phyloP scores from a whole-genome alignment of 2,113 vertebrate genomes.

The Macaca mulatta region DNA sequence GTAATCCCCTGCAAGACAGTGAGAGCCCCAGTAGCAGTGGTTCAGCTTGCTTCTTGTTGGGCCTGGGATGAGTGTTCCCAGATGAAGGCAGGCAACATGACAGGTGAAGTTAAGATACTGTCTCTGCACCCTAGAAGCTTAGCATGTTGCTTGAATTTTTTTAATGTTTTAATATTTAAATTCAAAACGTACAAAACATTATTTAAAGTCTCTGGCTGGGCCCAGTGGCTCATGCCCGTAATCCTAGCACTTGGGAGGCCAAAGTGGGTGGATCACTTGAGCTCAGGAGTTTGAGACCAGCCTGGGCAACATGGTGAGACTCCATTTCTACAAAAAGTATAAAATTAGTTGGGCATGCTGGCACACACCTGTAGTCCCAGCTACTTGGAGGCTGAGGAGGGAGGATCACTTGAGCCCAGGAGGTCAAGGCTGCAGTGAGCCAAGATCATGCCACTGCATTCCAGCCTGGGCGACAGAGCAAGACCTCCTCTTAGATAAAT shows the following conservation, averaged over 20 bases:
- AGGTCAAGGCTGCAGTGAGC: neutral
- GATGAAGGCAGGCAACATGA: neutral
- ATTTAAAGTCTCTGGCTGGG: neutral
- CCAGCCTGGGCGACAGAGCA: neutral
- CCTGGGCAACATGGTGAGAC: neutral
- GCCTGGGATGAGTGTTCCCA: neutral
- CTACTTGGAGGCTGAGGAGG: neutral
- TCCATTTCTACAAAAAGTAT: neutral
- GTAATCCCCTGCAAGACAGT: accelerated
- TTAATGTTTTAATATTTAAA: constrained; percentile 5
- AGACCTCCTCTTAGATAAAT: neutral
- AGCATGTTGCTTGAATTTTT: neutral
- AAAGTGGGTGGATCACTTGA: neutral
- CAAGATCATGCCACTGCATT: neutral
- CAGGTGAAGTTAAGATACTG: neutral
- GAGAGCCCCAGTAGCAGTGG: neutral
- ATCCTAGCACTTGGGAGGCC: neutral
- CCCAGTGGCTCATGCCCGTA: neutral
- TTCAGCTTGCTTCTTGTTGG: neutral
- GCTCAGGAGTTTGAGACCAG: neutral
- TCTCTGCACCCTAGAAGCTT: neutral
- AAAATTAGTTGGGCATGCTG: neutral
- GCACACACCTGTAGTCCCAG: neutral
- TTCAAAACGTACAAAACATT: neutral
- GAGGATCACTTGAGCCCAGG: neutral